A percentile compares a stretch with the other conserved stretches of the same genome.
Conservation (phyloP, 2,888 invertebrate genomes). For the Aricia artaxerxes region DNA sequence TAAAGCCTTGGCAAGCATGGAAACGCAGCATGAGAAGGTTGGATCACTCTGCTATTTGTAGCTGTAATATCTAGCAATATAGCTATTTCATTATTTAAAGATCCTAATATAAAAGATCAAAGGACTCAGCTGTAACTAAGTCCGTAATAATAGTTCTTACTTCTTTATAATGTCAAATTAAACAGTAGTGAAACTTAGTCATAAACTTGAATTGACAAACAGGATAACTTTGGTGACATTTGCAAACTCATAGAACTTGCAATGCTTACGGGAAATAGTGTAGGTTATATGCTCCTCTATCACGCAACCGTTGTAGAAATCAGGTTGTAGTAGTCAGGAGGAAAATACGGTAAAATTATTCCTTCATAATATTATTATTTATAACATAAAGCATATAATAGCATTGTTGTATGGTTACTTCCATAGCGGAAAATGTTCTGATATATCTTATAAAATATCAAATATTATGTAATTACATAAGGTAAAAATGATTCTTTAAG, state of each 20-base stretch:
- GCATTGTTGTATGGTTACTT: no score
- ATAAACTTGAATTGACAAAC: constrained; percentile 1
- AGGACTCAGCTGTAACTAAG: neutral
- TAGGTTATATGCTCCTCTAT: neutral
- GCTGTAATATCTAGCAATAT: neutral
- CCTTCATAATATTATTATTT: neutral
- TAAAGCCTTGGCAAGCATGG: no score
- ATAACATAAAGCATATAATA: neutral
- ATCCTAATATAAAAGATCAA: no score
- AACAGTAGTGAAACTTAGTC: constrained; percentile 3
- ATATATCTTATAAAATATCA: no score
- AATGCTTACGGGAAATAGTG: neutral
- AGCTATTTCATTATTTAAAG: neutral
- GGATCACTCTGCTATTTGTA: no score
- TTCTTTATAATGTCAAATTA: neutral
- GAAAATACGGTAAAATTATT: neutral
- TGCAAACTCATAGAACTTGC: constrained; percentile 2
- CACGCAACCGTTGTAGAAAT: neutral
- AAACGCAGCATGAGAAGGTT: no score
- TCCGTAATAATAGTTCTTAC: neutral
- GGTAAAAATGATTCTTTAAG: no score
- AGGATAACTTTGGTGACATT: constrained; percentile 14
- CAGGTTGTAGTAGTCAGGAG: neutral
- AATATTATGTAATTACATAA: no score
- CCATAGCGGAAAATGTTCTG: no score